Evolutionary conservation across 2,113 vertebrate genomes (phyloP), one percentile per base, ranked within the genome.

Genomic region (Cyanoliseus patagonus): DNA sequence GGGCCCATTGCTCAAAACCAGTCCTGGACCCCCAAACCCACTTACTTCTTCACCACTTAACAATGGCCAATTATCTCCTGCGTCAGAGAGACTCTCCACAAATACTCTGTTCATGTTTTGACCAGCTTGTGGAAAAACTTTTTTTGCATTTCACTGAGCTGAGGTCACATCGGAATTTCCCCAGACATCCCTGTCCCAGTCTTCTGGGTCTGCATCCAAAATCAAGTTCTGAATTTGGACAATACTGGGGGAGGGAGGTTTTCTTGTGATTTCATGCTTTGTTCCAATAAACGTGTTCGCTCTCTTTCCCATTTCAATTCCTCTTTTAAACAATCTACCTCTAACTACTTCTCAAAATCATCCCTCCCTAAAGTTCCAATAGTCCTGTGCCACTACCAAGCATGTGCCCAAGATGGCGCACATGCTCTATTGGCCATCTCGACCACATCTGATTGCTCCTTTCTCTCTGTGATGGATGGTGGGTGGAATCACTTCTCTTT

Each of bases 11-110:
- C 52, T n/a, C 25, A 49, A 59, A 67, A 10, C 19, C 83, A 42
- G 30, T 12, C 30, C 52, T 49, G 16, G 25, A 42, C 8, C 16
- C 5, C 35, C 15, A 24, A 49, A 42, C 7, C 30, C 3, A 2
- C 24, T 16, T 6, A 1, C 2, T 42, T 49, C 52, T 49, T 86
- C 19, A 35, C 19, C 52, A 42, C 30, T 57, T 39, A 42, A 18
- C 35, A 39, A 1, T 0, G 18, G 23, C n/a, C 3, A 4, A 23
- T 17, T 17, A 24, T 27, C 17, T 49, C 18, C 8, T 11, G 10
- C 24, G 1, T 22, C 19, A 67, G 51, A 67, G 11, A 47, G 14
- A 19, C 23, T 10, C 70, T 49, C 35, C 35, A 49, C 51, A n/a
- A 41, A 67, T 35, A 13, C 35, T 24, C 51, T 4, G 9, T 30